These are phyloP conservation scores for Chionodraco myersi DNA, from an alignment of 2,113 vertebrate species.

Conservation along the genomic window DNA sequence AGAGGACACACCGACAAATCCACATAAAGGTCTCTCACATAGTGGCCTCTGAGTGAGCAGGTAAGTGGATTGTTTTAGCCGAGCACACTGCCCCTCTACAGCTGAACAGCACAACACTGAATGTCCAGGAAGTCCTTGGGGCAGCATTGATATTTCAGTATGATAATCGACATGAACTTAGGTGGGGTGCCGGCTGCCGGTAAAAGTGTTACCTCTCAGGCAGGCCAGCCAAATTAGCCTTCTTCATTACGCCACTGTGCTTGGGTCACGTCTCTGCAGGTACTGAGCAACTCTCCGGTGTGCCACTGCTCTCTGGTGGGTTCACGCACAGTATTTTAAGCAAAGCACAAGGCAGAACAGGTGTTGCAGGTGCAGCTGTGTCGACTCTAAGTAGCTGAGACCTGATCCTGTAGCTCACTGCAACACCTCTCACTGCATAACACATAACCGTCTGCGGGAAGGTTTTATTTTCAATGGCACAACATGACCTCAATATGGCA, in stretches of 20 bases:
- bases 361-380: constrained; percentile 18
- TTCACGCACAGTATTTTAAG: constrained; percentile 48
- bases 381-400: constrained; percentile 27
- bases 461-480: constrained; percentile 57
- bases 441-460: constrained; percentile 34
- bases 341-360: constrained; percentile 13
- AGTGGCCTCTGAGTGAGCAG: constrained; percentile 49
- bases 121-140: constrained; percentile 66
- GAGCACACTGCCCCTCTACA: constrained; percentile 18
- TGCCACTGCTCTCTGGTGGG: constrained; percentile 29
- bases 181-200: constrained; percentile 39
- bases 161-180: constrained; percentile 62
- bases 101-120: constrained; percentile 40
- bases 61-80: constrained; percentile 45
- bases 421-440: constrained; percentile 38
- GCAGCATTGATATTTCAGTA: constrained; percentile 73
- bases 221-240: constrained; percentile 69
- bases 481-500: constrained; percentile 42
- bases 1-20: constrained; percentile 66
- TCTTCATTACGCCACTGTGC: constrained; percentile 48
- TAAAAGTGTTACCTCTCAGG: constrained; percentile 49
- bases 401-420: constrained; percentile 27
- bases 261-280: constrained; percentile 60
- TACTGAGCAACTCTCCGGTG: constrained; percentile 29
- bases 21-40: constrained; percentile 63